phyloP scores from a whole-genome alignment of 1,140 invertebrate genomes.

The Bradynema listronoti region DNA sequence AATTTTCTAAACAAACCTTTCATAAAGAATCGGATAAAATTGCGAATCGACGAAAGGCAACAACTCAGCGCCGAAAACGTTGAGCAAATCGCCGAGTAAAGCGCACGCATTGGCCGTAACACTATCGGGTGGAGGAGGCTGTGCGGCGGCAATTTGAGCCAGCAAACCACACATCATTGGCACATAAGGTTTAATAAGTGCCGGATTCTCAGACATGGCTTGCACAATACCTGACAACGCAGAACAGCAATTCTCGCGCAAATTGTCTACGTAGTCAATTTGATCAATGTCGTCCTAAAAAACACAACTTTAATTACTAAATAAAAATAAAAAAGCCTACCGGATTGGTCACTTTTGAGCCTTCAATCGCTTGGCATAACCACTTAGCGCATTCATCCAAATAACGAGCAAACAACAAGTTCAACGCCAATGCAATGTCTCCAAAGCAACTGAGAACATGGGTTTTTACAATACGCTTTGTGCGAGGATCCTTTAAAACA shows the following conservation, averaged over 20 bases:
- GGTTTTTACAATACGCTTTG: slow-evolving; percentile 44
- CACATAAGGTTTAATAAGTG: slow-evolving; percentile 20
- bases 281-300: slow-evolving; percentile 54
- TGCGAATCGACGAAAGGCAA: slow-evolving; percentile 18
- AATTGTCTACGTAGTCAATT: slow-evolving; percentile 49
- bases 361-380: slow-evolving; percentile 46
- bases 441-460: slow-evolving; percentile 49
- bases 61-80: slow-evolving; percentile 35
- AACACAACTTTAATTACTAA: too few relatives aligned
- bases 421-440: slow-evolving; percentile 54
- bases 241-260: slow-evolving; percentile 48
- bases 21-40: too few relatives aligned
- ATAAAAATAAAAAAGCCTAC: slow-evolving; percentile 30
- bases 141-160: slow-evolving; percentile 20
- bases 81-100: slow-evolving; percentile 35
- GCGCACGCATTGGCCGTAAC: slow-evolving; percentile 22
- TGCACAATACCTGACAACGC: slow-evolving; percentile 55
- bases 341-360: slow-evolving; percentile 43
- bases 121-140: slow-evolving; percentile 24
- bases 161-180: slow-evolving; percentile 31
- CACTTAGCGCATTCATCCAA: slow-evolving; percentile 34
- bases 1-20: too few relatives aligned
- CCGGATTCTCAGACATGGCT: too few relatives aligned
- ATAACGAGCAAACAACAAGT: slow-evolving; percentile 43
- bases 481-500: slow-evolving; percentile 30